Evolutionary conservation across 2,888 invertebrate species (phyloP).

Genomic region (Phania funesta): DNA sequence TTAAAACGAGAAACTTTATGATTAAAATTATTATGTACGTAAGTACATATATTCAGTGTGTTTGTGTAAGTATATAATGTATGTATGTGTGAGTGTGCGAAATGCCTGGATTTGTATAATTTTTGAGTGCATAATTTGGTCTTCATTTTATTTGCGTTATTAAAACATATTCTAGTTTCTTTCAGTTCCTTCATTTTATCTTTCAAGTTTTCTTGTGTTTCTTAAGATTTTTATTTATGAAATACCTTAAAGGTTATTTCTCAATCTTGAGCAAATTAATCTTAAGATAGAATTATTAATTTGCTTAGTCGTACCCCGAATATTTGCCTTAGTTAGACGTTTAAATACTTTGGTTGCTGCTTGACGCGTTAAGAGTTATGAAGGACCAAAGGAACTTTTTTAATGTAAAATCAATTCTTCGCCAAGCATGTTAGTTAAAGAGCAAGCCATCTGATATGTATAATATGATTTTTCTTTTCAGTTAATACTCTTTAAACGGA

Average conservation of each 20-base stretch:
- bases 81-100: neutral
- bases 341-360: too few species aligned
- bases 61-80: conserved; percentile 39
- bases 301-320: neutral
- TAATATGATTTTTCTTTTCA: too few species aligned
- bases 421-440: too few species aligned
- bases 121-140: conserved; percentile 18
- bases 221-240: conserved; percentile 25
- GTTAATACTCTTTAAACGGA: too few species aligned
- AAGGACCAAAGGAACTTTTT: too few species aligned
- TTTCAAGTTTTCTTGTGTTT: neutral
- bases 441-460: too few species aligned
- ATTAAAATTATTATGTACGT: conserved; percentile 37
- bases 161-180: neutral
- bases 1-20: conserved; percentile 44
- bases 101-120: neutral
- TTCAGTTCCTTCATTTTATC: neutral
- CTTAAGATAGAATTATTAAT: neutral
- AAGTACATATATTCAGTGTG: conserved; percentile 15
- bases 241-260: conserved; percentile 40
- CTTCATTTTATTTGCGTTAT: neutral
- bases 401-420: too few species aligned
- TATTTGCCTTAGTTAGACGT: too few species aligned
- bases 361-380: too few species aligned
- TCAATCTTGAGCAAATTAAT: neutral